Evolutionary conservation across 2,113 vertebrate species (phyloP), one percentile per base, ranked within the genome.

Genomic region (Phalacrocorax brasilianus): DNA sequence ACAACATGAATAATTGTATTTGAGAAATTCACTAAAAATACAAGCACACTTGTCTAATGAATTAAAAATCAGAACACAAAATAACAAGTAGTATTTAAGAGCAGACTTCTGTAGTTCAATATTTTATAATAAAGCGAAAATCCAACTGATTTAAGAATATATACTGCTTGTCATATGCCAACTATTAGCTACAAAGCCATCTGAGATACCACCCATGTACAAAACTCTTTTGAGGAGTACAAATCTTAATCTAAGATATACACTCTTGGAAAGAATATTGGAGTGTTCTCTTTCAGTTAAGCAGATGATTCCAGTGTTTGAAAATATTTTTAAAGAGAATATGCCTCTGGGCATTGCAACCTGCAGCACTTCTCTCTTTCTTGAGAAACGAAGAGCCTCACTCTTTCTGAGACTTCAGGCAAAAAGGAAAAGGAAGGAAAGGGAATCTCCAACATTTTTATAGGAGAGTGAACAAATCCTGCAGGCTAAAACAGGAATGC

Each of bases 1-100:
- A 89, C 95, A 97, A 93, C 86, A 95, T 33, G 85, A 96, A 85
- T 91, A 96, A 96, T 27, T 94, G 89, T 85, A 68, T 91, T 91
- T 40, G 53, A 93, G 88, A 94, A 91, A 87, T 68, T 90, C 85
- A 62, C 74, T 74, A 84, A 89, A 96, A 95, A 79, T 72, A 63
- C 56, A 67, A n/a, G 47, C 35, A 87, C 26, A 11, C 18, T 63
- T 63, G 85, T 49, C 55, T 40, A 49, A 63, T 28, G 53, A 93
- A 66, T 62, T 75, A 72, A 87, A 94, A 92, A n/a, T 47, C 56
- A 71, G 53, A 91, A 63, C 61, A 77, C 49, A 61, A 84, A 92
- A 70, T 22, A 76, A 11, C 32, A 65, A 84, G 40, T 3, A n/a
- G 22, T 32, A 75, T 79, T 93, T 70, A 85, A 92, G 42, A 85